Percentiles rank a stretch among this genome's conserved stretches.
phyloP scores from a whole-genome alignment of 2,888 invertebrate species.

The Tetropium fuscum region DNA sequence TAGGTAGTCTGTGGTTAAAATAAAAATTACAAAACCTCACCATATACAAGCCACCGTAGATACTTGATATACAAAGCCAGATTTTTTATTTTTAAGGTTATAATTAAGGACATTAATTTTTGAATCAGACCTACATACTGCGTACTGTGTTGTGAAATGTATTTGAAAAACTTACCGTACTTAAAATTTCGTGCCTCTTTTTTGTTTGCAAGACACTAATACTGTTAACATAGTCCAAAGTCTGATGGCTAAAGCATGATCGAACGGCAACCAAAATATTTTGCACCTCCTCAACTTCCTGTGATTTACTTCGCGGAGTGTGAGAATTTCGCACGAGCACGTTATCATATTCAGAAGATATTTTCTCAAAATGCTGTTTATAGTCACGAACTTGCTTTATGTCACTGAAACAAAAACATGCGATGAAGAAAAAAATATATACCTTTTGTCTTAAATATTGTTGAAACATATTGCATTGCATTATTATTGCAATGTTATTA shows the following conservation, averaged over 20 bases:
- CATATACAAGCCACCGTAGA: too few species aligned
- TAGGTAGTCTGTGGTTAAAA: too few species aligned
- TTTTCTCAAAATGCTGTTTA: conserved; percentile 92
- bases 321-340: conserved; percentile 90
- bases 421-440: too few species aligned
- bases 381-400: conserved; percentile 92
- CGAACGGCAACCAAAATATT: conserved; percentile 91
- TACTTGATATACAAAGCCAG: too few species aligned
- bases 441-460: too few species aligned
- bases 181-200: conserved; percentile 91
- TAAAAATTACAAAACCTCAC: too few species aligned
- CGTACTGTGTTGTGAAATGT: too few species aligned
- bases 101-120: too few species aligned
- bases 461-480: too few species aligned
- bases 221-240: conserved; percentile 94
- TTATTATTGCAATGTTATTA: too few species aligned
- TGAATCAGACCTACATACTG: too few species aligned
- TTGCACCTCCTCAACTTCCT: conserved; percentile 89
- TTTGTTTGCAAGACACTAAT: conserved; percentile 89
- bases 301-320: conserved; percentile 82
- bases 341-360: conserved; percentile 90
- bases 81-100: too few species aligned
- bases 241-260: conserved; percentile 94
- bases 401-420: conserved; percentile 74
- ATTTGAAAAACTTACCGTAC: conserved; percentile 84